Conservation (phyloP, 2,797 vertebrate genomes). For the Pogonophryne albipinna region DNA sequence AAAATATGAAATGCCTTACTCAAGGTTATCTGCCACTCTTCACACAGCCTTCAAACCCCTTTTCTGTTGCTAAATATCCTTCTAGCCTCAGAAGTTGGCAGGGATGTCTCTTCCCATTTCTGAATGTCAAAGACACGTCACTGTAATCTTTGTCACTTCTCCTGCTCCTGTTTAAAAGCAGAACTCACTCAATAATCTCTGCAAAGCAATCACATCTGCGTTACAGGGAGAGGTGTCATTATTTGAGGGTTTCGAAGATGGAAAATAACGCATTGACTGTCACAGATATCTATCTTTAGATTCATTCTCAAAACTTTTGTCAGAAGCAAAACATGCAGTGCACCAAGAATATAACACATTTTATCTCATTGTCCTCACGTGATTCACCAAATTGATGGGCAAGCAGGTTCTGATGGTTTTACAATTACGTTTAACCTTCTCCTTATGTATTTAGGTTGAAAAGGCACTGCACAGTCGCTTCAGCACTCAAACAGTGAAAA, state of each 20-base stretch:
- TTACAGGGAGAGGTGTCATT: conserved; percentile 9
- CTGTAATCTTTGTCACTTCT: conserved; percentile 22
- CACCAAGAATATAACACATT: conserved; percentile 2
- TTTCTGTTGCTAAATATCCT: conserved; percentile 31
- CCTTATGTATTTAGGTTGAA: neutral
- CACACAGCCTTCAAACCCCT: conserved; percentile 16
- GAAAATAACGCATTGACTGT: conserved; percentile 46
- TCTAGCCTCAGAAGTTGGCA: conserved; percentile 28
- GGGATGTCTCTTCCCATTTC: conserved; percentile 30
- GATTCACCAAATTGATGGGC: neutral
- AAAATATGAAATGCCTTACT: conserved; percentile 43
- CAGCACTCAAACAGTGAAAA: neutral
- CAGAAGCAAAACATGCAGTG: neutral
- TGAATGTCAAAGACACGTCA: conserved; percentile 38
- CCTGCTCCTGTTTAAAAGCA: conserved; percentile 13
- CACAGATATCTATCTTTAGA: conserved; percentile 18
- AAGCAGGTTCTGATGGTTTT: neutral
- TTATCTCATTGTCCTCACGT: neutral
- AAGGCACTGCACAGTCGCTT: neutral
- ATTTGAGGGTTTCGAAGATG: conserved; percentile 31
- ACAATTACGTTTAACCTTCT: neutral
- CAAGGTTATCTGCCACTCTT: conserved; percentile 49
- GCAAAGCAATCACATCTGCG: conserved; percentile 28
- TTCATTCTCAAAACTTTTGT: neutral
- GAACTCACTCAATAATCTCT: conserved; percentile 16